Evolutionary conservation across 2,888 invertebrate genomes (phyloP), one percentile per base, ranked within the genome.

Genomic region (Lissonota sp.): DNA sequence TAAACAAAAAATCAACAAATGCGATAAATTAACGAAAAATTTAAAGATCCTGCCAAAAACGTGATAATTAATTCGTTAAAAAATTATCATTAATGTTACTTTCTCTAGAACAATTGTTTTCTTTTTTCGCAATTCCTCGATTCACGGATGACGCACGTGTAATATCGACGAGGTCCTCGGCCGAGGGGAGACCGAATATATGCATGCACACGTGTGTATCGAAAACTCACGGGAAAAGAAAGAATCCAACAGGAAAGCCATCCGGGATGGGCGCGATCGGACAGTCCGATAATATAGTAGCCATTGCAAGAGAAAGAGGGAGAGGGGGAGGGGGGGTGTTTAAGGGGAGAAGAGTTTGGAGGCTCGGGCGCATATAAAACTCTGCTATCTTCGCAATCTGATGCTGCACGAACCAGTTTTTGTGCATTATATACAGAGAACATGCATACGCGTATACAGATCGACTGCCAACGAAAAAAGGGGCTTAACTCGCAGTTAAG

Each of bases 341-440:
- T 6, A 42, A 10, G 42, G 16, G 40, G 71, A 46, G 62, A 51
- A 62, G 49, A 67, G 53, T 51, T 44, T 26, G 62, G 16, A 42
- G 71, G 42, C 57, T 57, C 64, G 72, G 73, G 85, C 84, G 86
- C 89, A 90, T 91, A 90, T 91, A 91, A 91, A 91, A 90, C 88
- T 89, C 87, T 83, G 82, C 86, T 91, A 91, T 91, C 91, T 91
- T 90, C 85, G 91, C 91, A 89, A 91, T 91, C 91, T 90, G 91
- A 91, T 89, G 90, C 90, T 89, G 87, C 87, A 88, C 91, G 91
- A 91, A 91, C 91, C 91, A 91, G 91, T 91, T 91, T 91, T 91
- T 89, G 89, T 89, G 84, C 85, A 83, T 84, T 63, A 76, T 71
- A 72, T 71, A 80, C 62, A 42, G 42, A 57, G 10, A 74, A 49